Conservation (phyloP, 2,113 vertebrate species). For the Aptenodytes patagonicus region DNA sequence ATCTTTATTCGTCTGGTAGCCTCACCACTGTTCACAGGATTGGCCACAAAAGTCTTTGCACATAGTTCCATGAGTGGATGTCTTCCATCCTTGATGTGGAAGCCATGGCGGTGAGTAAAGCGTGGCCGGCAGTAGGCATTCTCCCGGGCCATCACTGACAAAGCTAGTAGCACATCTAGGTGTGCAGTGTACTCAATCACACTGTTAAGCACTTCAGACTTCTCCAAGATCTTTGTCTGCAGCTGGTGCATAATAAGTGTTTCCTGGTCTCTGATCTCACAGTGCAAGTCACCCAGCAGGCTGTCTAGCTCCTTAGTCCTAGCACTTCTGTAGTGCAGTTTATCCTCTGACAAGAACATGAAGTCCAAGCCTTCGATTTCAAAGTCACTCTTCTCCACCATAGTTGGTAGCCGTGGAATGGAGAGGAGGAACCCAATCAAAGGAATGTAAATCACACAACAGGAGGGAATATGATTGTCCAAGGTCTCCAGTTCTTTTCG, state of each 20-base stretch:
- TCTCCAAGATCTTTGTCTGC: constrained; percentile 84
- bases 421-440: constrained; percentile 95
- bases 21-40: constrained; percentile 81
- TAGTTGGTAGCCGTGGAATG: constrained; percentile 86
- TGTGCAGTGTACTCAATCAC: constrained; percentile 87
- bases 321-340: constrained; percentile 89
- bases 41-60: constrained; percentile 89
- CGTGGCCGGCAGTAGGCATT: constrained; percentile 85
- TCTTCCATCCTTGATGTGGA: constrained; percentile 76
- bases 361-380: constrained; percentile 93
- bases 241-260: constrained; percentile 89
- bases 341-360: constrained; percentile 92
- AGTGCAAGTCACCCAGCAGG: constrained; percentile 90
- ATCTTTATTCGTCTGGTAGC: constrained; percentile 84
- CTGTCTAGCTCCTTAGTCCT: constrained; percentile 90
- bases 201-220: constrained; percentile 79
- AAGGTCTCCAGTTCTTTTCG: constrained; percentile 86
- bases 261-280: constrained; percentile 93
- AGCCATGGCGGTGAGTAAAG: constrained; percentile 39
- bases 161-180: constrained; percentile 89
- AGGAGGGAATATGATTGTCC: constrained; percentile 84
- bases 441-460: constrained; percentile 93
- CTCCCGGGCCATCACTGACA: constrained; percentile 87
- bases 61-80: constrained; percentile 94
- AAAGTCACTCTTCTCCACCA: constrained; percentile 89